These are phyloP conservation scores for Ceyx margarethae DNA, from an alignment of 2,113 vertebrate genomes.

Conservation along the genomic window DNA sequence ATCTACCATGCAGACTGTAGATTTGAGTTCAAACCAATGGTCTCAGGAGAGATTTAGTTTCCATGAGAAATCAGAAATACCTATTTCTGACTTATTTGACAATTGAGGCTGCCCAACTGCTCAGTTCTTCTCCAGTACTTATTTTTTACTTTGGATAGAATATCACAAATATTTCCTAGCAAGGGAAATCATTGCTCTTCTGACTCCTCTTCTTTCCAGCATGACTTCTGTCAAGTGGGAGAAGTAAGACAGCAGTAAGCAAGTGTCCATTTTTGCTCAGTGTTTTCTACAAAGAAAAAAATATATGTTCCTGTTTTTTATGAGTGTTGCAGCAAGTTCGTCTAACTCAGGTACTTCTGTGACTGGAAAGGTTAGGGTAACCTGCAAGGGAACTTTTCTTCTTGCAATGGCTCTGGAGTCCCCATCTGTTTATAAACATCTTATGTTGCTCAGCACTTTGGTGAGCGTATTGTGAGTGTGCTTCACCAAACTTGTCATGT, in stretches of 20 bases:
- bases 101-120: background rate
- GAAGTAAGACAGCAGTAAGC: background rate
- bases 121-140: background rate
- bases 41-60: background rate
- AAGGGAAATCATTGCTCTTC: background rate
- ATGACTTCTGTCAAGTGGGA: background rate
- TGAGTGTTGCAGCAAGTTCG: background rate
- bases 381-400: background rate
- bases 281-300: background rate
- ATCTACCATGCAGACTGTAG: background rate
- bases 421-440: background rate
- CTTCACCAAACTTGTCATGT: constrained; percentile 13
- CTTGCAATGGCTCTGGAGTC: background rate
- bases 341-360: background rate
- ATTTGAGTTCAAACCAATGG: background rate
- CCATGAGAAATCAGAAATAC: background rate
- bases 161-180: background rate
- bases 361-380: background rate
- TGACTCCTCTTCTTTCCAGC: background rate
- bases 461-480: background rate
- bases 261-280: background rate
- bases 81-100: background rate
- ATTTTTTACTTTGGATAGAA: background rate
- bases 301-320: background rate
- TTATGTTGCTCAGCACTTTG: background rate